phyloP scores from a whole-genome alignment of 2,797 vertebrate species.

The Sebastes iracundus region DNA sequence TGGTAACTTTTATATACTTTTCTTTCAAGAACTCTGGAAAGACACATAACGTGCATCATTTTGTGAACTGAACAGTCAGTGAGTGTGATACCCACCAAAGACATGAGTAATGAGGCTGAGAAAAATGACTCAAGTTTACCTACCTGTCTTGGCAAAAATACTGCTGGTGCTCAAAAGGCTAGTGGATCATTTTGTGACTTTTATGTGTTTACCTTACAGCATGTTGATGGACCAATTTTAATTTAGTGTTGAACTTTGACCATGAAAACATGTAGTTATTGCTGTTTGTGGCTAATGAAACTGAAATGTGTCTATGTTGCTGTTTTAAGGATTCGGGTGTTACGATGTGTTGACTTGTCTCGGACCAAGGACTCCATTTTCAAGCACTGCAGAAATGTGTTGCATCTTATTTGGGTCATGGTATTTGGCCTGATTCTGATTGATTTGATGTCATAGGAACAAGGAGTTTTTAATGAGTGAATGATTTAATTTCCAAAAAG shows the following conservation, averaged over 20 bases:
- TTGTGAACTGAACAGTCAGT: background rate
- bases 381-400: background rate
- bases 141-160: constrained; percentile 27
- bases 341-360: background rate
- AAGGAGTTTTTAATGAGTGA: background rate
- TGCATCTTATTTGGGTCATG: background rate
- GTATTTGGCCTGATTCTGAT: background rate
- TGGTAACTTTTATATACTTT: background rate
- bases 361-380: background rate
- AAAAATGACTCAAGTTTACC: constrained; percentile 10
- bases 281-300: background rate
- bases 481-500: too few species aligned
- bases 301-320: background rate
- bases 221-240: background rate
- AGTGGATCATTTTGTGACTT: constrained; percentile 27
- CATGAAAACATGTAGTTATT: background rate
- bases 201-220: constrained; percentile 19
- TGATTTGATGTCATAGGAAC: background rate
- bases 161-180: background rate
- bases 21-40: background rate
- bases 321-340: background rate
- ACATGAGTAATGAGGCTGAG: background rate
- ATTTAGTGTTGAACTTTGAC: background rate
- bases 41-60: background rate
- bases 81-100: background rate